These are phyloP conservation scores for Anisognathus igniventris DNA, from an alignment of 2,797 vertebrate species.

Conservation along the genomic window DNA sequence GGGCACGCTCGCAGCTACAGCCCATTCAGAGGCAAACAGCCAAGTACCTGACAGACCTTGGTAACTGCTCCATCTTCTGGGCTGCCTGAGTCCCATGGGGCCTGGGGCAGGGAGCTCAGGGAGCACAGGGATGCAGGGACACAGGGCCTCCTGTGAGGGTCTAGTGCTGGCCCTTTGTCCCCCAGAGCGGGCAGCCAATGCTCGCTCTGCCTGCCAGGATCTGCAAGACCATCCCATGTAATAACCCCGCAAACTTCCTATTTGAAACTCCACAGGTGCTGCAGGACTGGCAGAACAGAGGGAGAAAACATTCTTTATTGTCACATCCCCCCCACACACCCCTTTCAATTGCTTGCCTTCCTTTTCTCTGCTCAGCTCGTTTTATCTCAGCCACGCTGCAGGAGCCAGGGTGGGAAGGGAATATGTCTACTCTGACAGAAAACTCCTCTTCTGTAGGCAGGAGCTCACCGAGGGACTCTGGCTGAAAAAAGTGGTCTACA, in stretches of 20 bases:
- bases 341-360: neutral
- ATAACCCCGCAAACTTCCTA: neutral
- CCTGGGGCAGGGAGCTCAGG: neutral
- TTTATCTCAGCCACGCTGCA: neutral
- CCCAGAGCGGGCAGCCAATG: fast-evolving
- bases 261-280: neutral
- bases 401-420: neutral
- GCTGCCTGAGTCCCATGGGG: fast-evolving
- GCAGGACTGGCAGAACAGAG: neutral
- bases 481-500: neutral
- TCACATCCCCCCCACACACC: fast-evolving
- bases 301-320: neutral
- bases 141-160: neutral
- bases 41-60: neutral
- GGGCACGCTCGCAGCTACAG: neutral
- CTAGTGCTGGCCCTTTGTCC: neutral
- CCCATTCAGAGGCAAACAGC: neutral
- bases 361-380: neutral
- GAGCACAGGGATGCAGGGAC: neutral
- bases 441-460: neutral
- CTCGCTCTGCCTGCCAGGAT: neutral
- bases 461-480: neutral
- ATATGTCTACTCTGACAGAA: neutral
- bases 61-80: neutral
- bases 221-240: fast-evolving